These are phyloP conservation scores for Cephalotes varians DNA, from an alignment of 2,888 invertebrate species.

Conservation along the genomic window DNA sequence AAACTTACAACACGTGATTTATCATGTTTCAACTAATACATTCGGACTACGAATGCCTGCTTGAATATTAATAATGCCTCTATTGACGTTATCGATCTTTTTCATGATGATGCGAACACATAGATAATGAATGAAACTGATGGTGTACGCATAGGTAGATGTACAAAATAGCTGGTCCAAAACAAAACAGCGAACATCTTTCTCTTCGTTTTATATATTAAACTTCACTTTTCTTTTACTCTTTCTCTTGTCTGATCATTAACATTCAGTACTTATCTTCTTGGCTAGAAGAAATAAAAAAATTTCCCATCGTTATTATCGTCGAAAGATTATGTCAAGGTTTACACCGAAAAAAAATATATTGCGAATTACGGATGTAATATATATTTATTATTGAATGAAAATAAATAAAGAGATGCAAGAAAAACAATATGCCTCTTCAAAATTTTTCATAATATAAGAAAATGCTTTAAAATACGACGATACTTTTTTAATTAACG, in stretches of 20 bases:
- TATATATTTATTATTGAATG: neutral
- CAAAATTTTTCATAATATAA: neutral
- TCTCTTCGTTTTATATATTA: constrained; percentile 8
- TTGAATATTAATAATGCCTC: neutral
- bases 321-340: neutral
- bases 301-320: neutral
- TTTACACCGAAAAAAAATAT: neutral
- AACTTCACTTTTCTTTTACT: neutral
- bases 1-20: neutral
- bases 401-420: neutral
- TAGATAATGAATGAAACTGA: neutral
- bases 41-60: neutral
- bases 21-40: neutral
- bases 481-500: constrained; percentile 12
- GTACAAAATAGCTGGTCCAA: constrained; percentile 7
- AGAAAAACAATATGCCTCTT: neutral
- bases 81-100: neutral
- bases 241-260: constrained; percentile 4
- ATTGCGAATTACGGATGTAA: neutral
- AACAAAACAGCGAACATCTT: neutral
- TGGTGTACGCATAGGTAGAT: neutral
- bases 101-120: neutral
- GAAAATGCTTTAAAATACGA: neutral
- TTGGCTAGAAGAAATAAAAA: constrained; percentile 2
- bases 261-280: constrained; percentile 23